A percentile compares a stretch with the other conserved stretches of the same genome.
These are phyloP conservation scores for Macrophya annulata DNA, from an alignment of 2,888 invertebrate genomes.

Conservation along the genomic window DNA sequence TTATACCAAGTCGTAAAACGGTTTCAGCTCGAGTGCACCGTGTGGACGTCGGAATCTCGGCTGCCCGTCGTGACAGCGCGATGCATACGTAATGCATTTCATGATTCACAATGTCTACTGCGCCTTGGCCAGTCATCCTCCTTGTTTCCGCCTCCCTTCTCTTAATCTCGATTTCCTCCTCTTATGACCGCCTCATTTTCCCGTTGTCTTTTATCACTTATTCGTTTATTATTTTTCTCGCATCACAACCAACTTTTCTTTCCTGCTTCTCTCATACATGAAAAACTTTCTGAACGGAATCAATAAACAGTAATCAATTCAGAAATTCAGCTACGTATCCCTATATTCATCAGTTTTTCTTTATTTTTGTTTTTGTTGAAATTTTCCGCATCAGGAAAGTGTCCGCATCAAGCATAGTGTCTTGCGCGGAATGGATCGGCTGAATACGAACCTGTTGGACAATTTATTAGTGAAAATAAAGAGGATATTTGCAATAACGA, in stretches of 20 bases:
- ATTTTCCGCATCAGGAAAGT: not conserved
- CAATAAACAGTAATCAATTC: constrained; percentile 25
- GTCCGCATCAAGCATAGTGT: too few species aligned
- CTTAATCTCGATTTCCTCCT: constrained; percentile 40
- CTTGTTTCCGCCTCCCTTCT: constrained; percentile 43
- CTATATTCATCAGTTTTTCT: not conserved
- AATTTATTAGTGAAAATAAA: not conserved
- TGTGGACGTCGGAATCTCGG: constrained; percentile 64
- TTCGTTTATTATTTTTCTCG: constrained; percentile 27
- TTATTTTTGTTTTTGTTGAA: not conserved
- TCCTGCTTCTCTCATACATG: constrained; percentile 35
- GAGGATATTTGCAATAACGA: not conserved
- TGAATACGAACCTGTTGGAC: not conserved
- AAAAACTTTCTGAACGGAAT: constrained; percentile 19
- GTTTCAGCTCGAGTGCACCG: constrained; percentile 65
- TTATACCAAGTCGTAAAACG: constrained; percentile 53
- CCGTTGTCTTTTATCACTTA: constrained; percentile 40
- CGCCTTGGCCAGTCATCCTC: constrained; percentile 53
- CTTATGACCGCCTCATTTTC: constrained; percentile 40
- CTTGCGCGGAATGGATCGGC: not conserved
- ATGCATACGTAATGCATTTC: constrained; percentile 71
- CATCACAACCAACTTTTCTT: not conserved
- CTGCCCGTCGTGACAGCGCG: constrained; percentile 66
- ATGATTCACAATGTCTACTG: constrained; percentile 61
- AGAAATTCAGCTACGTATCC: not conserved